These are phyloP conservation scores for Drosophila mauritiana DNA, from an alignment of 1,140 invertebrate genomes.

Conservation along the genomic window DNA sequence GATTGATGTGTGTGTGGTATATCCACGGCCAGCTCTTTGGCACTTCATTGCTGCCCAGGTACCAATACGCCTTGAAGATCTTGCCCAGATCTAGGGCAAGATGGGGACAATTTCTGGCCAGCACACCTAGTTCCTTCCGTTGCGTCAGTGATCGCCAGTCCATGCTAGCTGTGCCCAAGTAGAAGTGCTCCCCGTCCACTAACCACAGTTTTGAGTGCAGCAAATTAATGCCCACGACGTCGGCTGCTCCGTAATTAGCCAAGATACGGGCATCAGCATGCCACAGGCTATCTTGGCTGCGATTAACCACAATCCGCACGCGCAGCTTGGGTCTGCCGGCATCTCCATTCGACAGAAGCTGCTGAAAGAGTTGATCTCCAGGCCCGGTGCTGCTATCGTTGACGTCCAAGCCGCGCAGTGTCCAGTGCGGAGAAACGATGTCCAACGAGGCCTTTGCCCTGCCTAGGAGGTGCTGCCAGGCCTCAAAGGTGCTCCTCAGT, in stretches of 20 bases:
- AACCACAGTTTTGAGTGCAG: conserved; percentile 98
- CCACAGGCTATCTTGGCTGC: conserved; percentile 58
- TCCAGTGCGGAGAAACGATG: conserved; percentile 94
- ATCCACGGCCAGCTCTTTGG: conserved; percentile 92
- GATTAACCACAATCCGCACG: conserved; percentile 91
- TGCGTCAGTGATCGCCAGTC: conserved; percentile 98
- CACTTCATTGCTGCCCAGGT: conserved; percentile 89
- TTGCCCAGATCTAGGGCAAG: conserved; percentile 94
- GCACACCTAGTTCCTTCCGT: conserved; percentile 97
- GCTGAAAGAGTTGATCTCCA: conserved; percentile 91
- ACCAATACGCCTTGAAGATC: conserved; percentile 98
- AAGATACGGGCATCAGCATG: conserved; percentile 68
- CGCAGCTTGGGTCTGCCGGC: conserved; percentile 85
- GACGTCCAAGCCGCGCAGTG: conserved; percentile 91
- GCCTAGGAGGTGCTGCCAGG: conserved; percentile 91
- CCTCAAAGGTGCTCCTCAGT: conserved; percentile 90
- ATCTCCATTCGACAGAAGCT: conserved; percentile 86
- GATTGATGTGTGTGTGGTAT: conserved; percentile 91
- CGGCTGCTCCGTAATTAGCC: conserved; percentile 89
- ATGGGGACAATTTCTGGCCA: conserved; percentile 93
- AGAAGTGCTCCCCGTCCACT: conserved; percentile 92
- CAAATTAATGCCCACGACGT: conserved; percentile 84
- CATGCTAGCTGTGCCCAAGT: conserved; percentile 95
- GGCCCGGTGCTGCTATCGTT: conserved; percentile 90
- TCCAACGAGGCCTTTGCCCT: conserved; percentile 92